phyloP scores from a whole-genome alignment of 1,140 invertebrate genomes.

The Hyposmocoma kahamanoa region DNA sequence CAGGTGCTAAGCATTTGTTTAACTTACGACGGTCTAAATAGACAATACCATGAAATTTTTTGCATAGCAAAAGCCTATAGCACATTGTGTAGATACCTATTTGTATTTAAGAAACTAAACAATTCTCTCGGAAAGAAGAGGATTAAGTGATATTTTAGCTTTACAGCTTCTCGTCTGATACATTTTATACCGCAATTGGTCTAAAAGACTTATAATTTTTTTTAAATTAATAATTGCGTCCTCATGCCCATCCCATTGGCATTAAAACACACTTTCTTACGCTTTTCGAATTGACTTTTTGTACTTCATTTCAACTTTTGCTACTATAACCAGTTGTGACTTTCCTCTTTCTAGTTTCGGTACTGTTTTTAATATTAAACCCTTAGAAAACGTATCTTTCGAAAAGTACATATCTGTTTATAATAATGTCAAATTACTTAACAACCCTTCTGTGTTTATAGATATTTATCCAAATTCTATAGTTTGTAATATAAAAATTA shows the following conservation, averaged over 20 bases:
- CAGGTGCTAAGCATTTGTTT: conserved; percentile 43
- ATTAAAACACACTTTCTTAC: conserved; percentile 10
- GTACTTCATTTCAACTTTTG: conserved; percentile 10
- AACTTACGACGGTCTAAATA: conserved; percentile 41
- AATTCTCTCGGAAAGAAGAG: conserved; percentile 55
- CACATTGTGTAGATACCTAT: conserved; percentile 40
- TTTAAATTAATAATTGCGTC: conserved; percentile 25
- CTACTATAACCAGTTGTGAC: neutral
- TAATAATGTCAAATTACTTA: conserved; percentile 45
- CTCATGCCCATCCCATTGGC: conserved; percentile 12
- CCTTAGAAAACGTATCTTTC: conserved; percentile 26
- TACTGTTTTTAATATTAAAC: neutral
- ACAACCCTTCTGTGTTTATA: conserved; percentile 22
- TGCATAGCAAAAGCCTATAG: conserved; percentile 55
- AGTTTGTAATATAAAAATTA: conserved; percentile 31
- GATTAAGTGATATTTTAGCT: conserved; percentile 69
- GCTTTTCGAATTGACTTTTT: conserved; percentile 12
- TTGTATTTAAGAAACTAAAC: conserved; percentile 37
- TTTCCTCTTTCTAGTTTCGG: neutral
- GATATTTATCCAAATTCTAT: conserved; percentile 22
- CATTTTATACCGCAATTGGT: conserved; percentile 42
- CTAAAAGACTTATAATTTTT: conserved; percentile 53
- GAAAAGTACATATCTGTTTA: conserved; percentile 60
- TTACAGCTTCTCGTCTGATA: conserved; percentile 62
- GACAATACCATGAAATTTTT: conserved; percentile 55